A percentile compares a stretch with the other conserved stretches of the same genome.
phyloP scores from a whole-genome alignment of 2,888 invertebrate genomes.

The Drosophila eohydei region DNA sequence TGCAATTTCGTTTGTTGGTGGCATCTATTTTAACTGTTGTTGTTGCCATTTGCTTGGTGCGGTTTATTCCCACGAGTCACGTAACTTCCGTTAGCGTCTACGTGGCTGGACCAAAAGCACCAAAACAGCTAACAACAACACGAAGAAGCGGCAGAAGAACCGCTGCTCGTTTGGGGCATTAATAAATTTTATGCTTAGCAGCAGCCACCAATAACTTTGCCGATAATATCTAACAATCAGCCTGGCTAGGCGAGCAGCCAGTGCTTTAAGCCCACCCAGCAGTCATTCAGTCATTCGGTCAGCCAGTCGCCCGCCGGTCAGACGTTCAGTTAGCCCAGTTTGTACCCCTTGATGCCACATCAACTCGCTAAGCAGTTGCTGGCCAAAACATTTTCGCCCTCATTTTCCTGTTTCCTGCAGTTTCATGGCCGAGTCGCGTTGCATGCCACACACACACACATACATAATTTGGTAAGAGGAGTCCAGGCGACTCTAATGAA shows the following conservation, averaged over 20 bases:
- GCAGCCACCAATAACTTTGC: slow-evolving; percentile 71
- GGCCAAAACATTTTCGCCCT: slow-evolving; percentile 34
- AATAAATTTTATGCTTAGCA: slow-evolving; percentile 78
- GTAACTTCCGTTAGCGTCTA: slow-evolving; percentile 73
- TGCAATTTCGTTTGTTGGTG: slow-evolving; percentile 56
- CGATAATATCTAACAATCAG: slow-evolving; percentile 77
- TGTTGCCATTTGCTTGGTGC: slow-evolving; percentile 24
- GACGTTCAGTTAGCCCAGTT: slow-evolving; percentile 26
- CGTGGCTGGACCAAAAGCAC: slow-evolving; percentile 42
- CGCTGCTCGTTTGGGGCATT: slow-evolving; percentile 61
- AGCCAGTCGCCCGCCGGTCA: slow-evolving; percentile 13
- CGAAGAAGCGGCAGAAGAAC: slow-evolving; percentile 9
- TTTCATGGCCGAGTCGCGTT: slow-evolving; percentile 44
- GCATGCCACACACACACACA: slow-evolving; percentile 70
- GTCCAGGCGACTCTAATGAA: slow-evolving; percentile 69
- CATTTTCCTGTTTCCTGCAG: slow-evolving; percentile 54
- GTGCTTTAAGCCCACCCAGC: slow-evolving; percentile 8
- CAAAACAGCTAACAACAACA: slow-evolving; percentile 14
- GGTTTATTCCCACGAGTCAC: slow-evolving; percentile 76
- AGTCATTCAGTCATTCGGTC: background rate
- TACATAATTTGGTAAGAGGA: slow-evolving; percentile 39
- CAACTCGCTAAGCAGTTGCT: slow-evolving; percentile 48
- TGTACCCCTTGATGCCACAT: slow-evolving; percentile 25
- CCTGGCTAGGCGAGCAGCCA: slow-evolving; percentile 27
- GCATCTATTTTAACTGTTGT: slow-evolving; percentile 13